A percentile compares a stretch with the other conserved stretches of the same genome.
Evolutionary conservation across 2,797 vertebrate species (phyloP).

Genomic region (Enteromius unitaeniatus): DNA sequence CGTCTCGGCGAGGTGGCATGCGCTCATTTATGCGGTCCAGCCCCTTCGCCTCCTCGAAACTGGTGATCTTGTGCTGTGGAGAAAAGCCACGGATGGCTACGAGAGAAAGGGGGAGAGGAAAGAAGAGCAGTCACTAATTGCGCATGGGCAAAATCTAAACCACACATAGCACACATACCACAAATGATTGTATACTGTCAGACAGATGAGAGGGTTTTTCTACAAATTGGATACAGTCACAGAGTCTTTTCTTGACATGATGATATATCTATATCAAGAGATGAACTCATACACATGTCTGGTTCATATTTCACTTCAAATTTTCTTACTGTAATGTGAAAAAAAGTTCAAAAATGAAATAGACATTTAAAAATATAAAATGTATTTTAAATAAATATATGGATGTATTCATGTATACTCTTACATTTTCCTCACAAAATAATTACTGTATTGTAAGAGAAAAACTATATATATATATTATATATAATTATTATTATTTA

Average conservation of each 20-base stretch:
- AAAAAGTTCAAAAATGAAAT: background rate
- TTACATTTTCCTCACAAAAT: background rate
- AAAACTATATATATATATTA: too few relatives aligned
- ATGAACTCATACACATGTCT: background rate
- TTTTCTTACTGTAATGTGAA: background rate
- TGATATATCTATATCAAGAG: background rate
- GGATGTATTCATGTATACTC: background rate
- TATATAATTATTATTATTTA: too few relatives aligned
- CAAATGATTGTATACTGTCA: background rate
- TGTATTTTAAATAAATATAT: background rate
- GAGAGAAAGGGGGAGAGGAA: slow-evolving; percentile 67
- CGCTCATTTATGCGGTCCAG: slow-evolving; percentile 85
- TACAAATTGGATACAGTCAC: background rate
- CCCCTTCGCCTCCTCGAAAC: slow-evolving; percentile 85
- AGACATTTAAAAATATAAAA: background rate
- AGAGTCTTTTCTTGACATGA: background rate
- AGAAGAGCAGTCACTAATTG: slow-evolving; percentile 19
- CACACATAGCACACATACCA: background rate
- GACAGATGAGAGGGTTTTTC: background rate
- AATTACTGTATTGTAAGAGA: background rate
- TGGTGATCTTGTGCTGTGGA: slow-evolving; percentile 85
- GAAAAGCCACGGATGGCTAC: slow-evolving; percentile 85
- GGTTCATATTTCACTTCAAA: slow-evolving; percentile 20
- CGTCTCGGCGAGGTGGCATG: slow-evolving; percentile 82
- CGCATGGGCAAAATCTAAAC: slow-evolving; percentile 11